Base-by-base conservation (phyloP, 2,888 invertebrate species). In the Drosophila villosipedis region DNA sequence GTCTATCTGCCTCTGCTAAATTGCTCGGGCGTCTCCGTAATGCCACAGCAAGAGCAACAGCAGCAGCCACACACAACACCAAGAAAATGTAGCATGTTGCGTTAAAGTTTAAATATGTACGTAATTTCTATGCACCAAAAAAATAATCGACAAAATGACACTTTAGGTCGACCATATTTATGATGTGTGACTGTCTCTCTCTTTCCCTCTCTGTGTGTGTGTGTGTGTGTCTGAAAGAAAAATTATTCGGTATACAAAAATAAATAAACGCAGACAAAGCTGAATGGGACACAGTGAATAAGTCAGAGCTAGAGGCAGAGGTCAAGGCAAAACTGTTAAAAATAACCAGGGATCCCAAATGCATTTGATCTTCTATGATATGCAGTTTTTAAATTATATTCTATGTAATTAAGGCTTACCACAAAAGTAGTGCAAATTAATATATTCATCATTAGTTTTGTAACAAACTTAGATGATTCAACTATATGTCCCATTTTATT, bases 121-220 rank as follows among this genome's bases (percentile, higher is more conserved):
- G 80, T 76, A 79, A 80, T 75, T 78, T 82, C 82, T 70, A 80
- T 83, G 82, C 83, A 39, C 62, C 70, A 47, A 43, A 47, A 59
- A 66, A 63, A 62, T 53, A 67, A 66, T 68, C 73, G 81, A 77
- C 83, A 79, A 83, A 82, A 81, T 73, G 76, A 70, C 78, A 81
- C 83, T 81, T 82, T 76, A 64, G 73, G 68, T 62, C 63, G 50
- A 58, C 64, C 74, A 82, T 82, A 83, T 83, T 83, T 83, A 82
- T 81, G 83, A 82, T 72, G 78, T 76, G 79, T 79, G 69, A 35
- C 37, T 61, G n/a, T 12, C 6, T 3, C 30, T 3, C 37, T 60
- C 52, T 39, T 28, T 63, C 33, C 37, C 41, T 25, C n/a, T n/a
- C 3, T 30, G 0, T 60, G 1, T 19, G 0, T 33, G 19, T 22